These are phyloP conservation scores for Hesperia comma DNA, from an alignment of 2,888 invertebrate genomes.

Conservation along the genomic window DNA sequence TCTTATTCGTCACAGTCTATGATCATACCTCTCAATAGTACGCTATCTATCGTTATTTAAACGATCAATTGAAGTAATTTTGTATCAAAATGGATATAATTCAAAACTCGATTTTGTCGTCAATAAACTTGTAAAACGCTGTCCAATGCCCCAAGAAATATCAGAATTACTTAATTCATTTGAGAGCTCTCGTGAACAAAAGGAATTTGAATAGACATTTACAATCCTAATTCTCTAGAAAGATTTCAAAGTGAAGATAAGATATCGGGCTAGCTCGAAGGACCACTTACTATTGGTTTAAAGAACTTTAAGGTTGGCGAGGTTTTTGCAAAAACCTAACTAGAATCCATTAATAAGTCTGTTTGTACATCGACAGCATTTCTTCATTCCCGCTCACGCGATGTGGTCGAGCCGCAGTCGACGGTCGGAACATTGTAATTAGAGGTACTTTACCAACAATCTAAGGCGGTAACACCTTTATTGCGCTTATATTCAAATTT, in stretches of 20 bases:
- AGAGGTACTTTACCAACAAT: constrained; percentile 17
- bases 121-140: not conserved
- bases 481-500: not conserved
- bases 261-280: not conserved
- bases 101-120: not conserved
- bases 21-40: too few species aligned
- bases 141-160: not conserved
- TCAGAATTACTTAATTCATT: constrained; percentile 6
- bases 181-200: constrained; percentile 3
- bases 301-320: not conserved
- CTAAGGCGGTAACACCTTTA: not conserved
- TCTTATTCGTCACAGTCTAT: too few species aligned
- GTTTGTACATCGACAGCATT: constrained; percentile 27
- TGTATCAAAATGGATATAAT: not conserved
- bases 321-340: not conserved
- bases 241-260: not conserved
- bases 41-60: not conserved
- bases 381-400: constrained; percentile 28
- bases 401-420: constrained; percentile 22
- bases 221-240: constrained; percentile 5
- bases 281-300: not conserved
- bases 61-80: not conserved
- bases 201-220: constrained; percentile 7
- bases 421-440: constrained; percentile 20
- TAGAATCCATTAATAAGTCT: constrained; percentile 7